phyloP scores from a whole-genome alignment of 2,113 vertebrate genomes.

The Chamaetylas fuelleborni region DNA sequence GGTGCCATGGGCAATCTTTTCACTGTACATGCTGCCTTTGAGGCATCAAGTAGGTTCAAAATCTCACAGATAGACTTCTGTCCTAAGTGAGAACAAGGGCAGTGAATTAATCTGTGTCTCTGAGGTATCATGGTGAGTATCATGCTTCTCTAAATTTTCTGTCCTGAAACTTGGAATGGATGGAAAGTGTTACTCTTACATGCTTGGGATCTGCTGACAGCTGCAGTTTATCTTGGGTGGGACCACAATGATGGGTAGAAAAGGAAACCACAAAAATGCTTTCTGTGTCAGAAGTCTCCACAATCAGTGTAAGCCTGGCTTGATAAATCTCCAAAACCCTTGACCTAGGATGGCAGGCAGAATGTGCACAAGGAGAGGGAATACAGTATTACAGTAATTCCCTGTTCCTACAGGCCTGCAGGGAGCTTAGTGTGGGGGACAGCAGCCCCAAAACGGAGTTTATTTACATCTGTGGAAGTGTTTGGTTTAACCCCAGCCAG shows the following conservation, averaged over 20 bases:
- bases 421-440: background rate
- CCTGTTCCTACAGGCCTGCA: background rate
- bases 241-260: background rate
- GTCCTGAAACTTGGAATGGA: background rate
- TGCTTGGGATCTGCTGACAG: background rate
- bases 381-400: background rate
- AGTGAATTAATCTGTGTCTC: background rate
- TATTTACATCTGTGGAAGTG: background rate
- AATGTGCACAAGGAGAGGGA: background rate
- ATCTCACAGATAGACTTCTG: background rate
- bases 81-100: background rate
- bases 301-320: background rate
- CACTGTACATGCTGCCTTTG: background rate
- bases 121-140: background rate
- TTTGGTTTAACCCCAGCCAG: background rate
- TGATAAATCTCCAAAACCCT: background rate
- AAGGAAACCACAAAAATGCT: background rate
- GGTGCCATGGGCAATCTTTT: background rate
- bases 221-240: background rate
- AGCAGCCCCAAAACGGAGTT: background rate
- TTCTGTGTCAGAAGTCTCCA: background rate
- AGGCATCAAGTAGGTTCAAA: background rate
- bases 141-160: background rate
- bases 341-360: background rate
- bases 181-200: background rate